Evolutionary conservation across 2,113 vertebrate genomes (phyloP), one percentile per base, ranked within the genome.

Genomic region (Sigmodon hispidus): DNA sequence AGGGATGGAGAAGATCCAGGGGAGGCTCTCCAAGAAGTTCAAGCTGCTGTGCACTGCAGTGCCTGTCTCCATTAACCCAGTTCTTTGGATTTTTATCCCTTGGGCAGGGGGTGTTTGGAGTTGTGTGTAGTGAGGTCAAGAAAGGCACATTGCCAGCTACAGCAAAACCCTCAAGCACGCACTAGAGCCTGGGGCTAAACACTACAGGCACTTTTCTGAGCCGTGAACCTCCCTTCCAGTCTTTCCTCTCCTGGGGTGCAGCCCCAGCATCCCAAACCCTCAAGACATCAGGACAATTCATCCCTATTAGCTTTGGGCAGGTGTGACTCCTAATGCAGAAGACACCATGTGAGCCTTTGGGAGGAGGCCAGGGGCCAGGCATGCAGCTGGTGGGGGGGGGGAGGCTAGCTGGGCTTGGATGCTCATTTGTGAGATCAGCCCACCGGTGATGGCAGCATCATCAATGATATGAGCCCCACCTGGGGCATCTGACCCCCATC

Each of bases 61-160:
- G 10, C n/a, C 13, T 43, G 9, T 63, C 93, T 79, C 76, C 29
- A 2, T 43, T 94, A 89, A 93, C 77, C 94, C 96, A 89, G 95
- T 88, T 96, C 50, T 1, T 2, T 1, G 3, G 65, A n/a, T 34
- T 40, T 75, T 21, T 8, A 55, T 77, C 61, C 89, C 90, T 61
- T 11, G 59, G 57, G 69, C 43, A 24, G 55, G 84, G 50, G 73
- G 36, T 6, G 0, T 89, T 48, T 19, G 21, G 2, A 36, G 40
- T 31, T 80, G 72, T 21, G 29, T 52, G 77, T 59, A 31, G 5
- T 43, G 72, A n/a, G 70, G 93, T 50, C 69, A 59, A 8, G 4
- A 13, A 88, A 90, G 59, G 61, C 34, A 4, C 4, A 0, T 3
- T 5, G 9, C 31, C 1, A 2, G 61, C 55, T 70, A 59, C 29